These are phyloP conservation scores for Pachliopta kotzebuea DNA, from an alignment of 2,888 invertebrate genomes.

Conservation along the genomic window DNA sequence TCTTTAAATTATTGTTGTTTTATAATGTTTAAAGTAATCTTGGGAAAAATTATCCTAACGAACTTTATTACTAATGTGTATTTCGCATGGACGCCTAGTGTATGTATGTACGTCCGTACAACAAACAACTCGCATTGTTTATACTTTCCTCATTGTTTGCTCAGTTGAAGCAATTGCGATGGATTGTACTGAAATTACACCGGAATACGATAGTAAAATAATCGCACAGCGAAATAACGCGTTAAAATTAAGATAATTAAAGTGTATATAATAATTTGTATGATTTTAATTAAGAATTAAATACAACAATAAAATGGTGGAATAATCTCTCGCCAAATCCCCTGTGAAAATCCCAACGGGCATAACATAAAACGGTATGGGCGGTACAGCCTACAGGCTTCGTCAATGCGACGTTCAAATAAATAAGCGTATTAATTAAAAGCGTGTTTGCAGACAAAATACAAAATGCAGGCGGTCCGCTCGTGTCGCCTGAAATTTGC, in stretches of 20 bases:
- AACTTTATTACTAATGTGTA: background rate
- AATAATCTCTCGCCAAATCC: slow-evolving; percentile 24
- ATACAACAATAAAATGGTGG: slow-evolving; percentile 26
- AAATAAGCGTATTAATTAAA: slow-evolving; percentile 71
- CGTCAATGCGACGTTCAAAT: slow-evolving; percentile 43
- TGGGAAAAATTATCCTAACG: too few relatives aligned
- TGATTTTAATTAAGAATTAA: slow-evolving; percentile 27
- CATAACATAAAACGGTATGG: slow-evolving; percentile 31
- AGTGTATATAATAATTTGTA: slow-evolving; percentile 25
- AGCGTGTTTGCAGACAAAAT: slow-evolving; percentile 64
- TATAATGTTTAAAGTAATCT: too few relatives aligned
- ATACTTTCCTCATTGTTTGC: background rate
- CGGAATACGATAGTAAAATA: slow-evolving; percentile 10
- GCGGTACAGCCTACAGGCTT: slow-evolving; percentile 34
- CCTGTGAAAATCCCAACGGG: slow-evolving; percentile 22
- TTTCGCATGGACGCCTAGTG: background rate
- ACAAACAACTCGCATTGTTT: background rate
- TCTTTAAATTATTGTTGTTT: too few relatives aligned
- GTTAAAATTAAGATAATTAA: slow-evolving; percentile 24
- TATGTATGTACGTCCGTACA: background rate
- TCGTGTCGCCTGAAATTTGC: slow-evolving; percentile 39
- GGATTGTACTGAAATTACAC: slow-evolving; percentile 13
- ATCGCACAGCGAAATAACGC: slow-evolving; percentile 12
- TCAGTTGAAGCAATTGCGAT: background rate
- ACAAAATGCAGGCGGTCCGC: slow-evolving; percentile 42